phyloP scores from a whole-genome alignment of 2,113 vertebrate species.

The Ceyx melanurus region DNA sequence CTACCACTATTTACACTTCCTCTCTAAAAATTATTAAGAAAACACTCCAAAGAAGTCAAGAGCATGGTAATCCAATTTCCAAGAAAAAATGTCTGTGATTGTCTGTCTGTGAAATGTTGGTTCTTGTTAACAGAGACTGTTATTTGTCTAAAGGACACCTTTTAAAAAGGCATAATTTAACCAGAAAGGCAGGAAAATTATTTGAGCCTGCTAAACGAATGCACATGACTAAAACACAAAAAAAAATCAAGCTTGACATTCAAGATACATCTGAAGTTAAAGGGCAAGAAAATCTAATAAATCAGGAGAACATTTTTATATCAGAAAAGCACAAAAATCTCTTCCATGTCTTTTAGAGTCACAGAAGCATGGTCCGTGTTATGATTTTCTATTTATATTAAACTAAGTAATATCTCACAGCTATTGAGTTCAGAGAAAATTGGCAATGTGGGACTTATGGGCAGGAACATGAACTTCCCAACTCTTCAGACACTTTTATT shows the following conservation, averaged over 20 bases:
- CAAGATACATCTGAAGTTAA: conserved; percentile 47
- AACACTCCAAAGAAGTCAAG: not conserved
- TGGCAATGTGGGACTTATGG: not conserved
- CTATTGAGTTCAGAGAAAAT: conserved; percentile 11
- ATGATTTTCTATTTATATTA: conserved; percentile 38
- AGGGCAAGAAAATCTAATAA: conserved; percentile 58
- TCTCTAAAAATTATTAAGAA: not conserved
- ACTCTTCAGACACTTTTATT: not conserved
- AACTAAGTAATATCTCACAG: not conserved
- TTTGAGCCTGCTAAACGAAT: conserved; percentile 42
- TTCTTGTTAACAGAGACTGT: conserved; percentile 11
- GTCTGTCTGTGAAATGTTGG: not conserved
- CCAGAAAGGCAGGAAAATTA: conserved; percentile 38
- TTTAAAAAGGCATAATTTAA: conserved; percentile 30
- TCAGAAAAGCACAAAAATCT: conserved; percentile 12
- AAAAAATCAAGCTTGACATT: conserved; percentile 54
- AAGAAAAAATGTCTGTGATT: not conserved
- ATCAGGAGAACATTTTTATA: conserved; percentile 27
- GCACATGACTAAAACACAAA: conserved; percentile 15
- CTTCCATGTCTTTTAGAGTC: conserved; percentile 1
- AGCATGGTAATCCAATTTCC: not conserved
- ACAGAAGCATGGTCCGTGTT: not conserved
- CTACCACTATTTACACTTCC: not conserved
- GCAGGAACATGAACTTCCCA: not conserved
- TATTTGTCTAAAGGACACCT: conserved; percentile 39